Evolutionary conservation across 2,797 vertebrate genomes (phyloP).

Genomic region (Sebastes hopkinsi): DNA sequence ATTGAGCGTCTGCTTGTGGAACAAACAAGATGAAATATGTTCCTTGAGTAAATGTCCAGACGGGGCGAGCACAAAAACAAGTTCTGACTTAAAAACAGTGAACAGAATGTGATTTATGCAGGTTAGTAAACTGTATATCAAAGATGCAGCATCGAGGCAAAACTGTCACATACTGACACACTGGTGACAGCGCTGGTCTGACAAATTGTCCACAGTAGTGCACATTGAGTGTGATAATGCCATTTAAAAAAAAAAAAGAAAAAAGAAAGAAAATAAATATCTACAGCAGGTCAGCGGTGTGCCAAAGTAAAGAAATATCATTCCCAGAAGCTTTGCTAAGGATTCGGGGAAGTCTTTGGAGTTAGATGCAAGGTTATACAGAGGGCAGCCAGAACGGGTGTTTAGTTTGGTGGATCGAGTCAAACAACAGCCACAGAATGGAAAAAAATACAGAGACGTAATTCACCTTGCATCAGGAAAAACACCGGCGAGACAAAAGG

Average conservation of each 20-base stretch:
- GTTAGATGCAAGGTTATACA: constrained; percentile 77
- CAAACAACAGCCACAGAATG: constrained; percentile 63
- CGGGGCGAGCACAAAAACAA: not conserved
- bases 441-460: constrained; percentile 52
- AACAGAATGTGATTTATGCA: not conserved
- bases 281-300: constrained; percentile 62
- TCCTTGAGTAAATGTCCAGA: constrained; percentile 20
- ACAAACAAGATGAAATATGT: not conserved
- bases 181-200: constrained; percentile 9
- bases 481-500: constrained; percentile 19
- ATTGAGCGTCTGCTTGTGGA: not conserved
- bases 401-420: constrained; percentile 69
- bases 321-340: constrained; percentile 75
- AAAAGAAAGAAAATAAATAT: constrained; percentile 57
- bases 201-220: constrained; percentile 45
- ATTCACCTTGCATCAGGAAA: constrained; percentile 56
- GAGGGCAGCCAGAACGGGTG: constrained; percentile 78
- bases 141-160: not conserved
- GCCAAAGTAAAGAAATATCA: constrained; percentile 77
- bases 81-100: not conserved
- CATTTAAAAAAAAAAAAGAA: constrained; percentile 28
- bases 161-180: not conserved
- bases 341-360: constrained; percentile 76
- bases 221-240: constrained; percentile 43
- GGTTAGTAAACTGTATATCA: not conserved